phyloP scores from a whole-genome alignment of 2,797 vertebrate genomes.

The Mastacembelus armatus region DNA sequence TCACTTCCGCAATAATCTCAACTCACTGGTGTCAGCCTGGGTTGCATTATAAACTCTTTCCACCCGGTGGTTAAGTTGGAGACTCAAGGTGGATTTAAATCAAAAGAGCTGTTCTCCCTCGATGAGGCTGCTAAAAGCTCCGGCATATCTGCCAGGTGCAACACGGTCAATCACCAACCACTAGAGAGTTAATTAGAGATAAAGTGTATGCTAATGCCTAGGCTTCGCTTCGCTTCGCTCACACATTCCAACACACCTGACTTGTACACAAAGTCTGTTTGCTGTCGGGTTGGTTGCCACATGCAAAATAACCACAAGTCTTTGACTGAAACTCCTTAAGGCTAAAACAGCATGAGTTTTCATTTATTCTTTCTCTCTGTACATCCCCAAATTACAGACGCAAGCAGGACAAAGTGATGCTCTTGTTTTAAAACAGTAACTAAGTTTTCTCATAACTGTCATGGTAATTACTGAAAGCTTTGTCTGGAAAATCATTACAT shows the following conservation, averaged over 20 bases:
- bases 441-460: conserved; percentile 14
- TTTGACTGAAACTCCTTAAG: background rate
- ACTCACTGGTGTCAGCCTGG: conserved; percentile 67
- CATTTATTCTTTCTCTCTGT: background rate
- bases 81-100: conserved; percentile 83
- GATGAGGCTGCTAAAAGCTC: conserved; percentile 58
- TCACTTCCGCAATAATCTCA: conserved; percentile 71
- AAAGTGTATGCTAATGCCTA: conserved; percentile 66
- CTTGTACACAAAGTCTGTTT: conserved; percentile 43
- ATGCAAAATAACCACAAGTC: conserved; percentile 29
- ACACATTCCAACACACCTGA: conserved; percentile 49
- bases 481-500: conserved; percentile 41
- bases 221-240: conserved; percentile 42
- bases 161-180: conserved; percentile 79
- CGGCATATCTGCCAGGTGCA: conserved; percentile 75
- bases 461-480: conserved; percentile 24
- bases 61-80: conserved; percentile 75
- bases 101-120: conserved; percentile 77
- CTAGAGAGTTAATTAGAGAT: conserved; percentile 82
- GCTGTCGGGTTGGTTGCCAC: conserved; percentile 20
- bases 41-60: conserved; percentile 70
- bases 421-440: conserved; percentile 5
- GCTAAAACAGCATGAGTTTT: conserved; percentile 19
- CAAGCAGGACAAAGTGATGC: conserved; percentile 2
- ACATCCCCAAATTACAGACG: conserved; percentile 1